Conservation (phyloP, 2,113 vertebrate species). For the Lepus timidus region DNA sequence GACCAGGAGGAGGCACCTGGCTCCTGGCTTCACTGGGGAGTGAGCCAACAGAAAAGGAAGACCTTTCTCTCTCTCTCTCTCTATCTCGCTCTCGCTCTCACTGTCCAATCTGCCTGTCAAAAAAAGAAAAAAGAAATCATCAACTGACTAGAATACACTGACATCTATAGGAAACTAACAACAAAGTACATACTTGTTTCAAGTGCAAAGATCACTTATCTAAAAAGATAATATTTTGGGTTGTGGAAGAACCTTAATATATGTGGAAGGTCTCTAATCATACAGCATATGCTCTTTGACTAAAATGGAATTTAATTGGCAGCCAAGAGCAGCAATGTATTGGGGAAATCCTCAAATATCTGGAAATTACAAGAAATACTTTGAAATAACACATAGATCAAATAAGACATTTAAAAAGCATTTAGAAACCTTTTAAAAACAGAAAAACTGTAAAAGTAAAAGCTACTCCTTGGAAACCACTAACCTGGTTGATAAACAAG, state of each 20-base stretch:
- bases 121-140: not conserved
- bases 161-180: not conserved
- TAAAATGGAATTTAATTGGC: constrained; percentile 2
- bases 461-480: not conserved
- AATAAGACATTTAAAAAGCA: not conserved
- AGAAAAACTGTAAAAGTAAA: not conserved
- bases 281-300: not conserved
- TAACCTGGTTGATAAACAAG: not conserved
- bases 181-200: not conserved
- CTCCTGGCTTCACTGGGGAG: too few relatives aligned
- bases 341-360: not conserved
- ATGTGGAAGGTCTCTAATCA: not conserved
- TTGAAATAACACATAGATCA: not conserved
- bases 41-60: too few relatives aligned
- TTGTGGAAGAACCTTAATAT: not conserved
- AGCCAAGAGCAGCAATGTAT: not conserved
- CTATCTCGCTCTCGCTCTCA: too few relatives aligned
- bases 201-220: not conserved
- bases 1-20: too few relatives aligned
- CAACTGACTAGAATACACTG: not conserved
- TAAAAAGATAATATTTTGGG: not conserved
- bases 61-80: too few relatives aligned
- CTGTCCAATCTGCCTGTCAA: too few relatives aligned
- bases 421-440: not conserved
- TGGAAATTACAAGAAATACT: not conserved